Base-by-base conservation (phyloP, 2,113 vertebrate genomes). In the Nibea coibor region DNA sequence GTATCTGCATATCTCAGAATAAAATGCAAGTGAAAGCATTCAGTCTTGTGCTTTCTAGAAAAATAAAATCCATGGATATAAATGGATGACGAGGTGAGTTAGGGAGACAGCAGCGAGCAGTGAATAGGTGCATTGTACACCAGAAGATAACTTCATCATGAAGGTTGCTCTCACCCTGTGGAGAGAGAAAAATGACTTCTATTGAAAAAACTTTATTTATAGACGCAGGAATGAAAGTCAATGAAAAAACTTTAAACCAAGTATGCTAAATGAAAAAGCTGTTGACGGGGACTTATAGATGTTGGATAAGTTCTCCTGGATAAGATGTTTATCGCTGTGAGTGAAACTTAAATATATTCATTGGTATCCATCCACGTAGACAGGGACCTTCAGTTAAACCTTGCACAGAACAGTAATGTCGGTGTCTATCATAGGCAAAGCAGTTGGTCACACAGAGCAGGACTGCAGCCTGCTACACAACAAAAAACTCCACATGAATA, bases 141-240 rank as follows among this genome's bases (percentile, higher is more conserved):
- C 64, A 57, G 43, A 80, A 83, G 77, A 85, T 63, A 72, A 77
- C 66, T 61, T 84, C 53, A 54, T 84, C 53, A 57, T 72, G 65
- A 89, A 81, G 70, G 64, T 80, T 72, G 75, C 71, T 51, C 59
- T 85, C 48, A 65, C 45, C 71, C 26, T 68, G 45, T 31, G 62
- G 16, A 81, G 67, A 64, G 56, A 35, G 67, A 56, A 81, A 80
- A 88, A 87, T 59, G 51, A 54, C 54, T 67, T 56, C 56, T 80
- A 81, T 75, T 90, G 70, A 86, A 17, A 66, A 50, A 39, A 70
- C 28, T 83, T 71, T 88, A 86, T 91, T 82, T 80, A 75, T 72
- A 88, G 80, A 48, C 24, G 2, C 63, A 72, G 65, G 56, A 78
- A 65, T 75, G 76, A 80, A 77, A 74, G 74, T 77, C 11, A 20